Evolutionary conservation across 2,797 vertebrate species (phyloP).

Genomic region (Sciurus carolinensis): DNA sequence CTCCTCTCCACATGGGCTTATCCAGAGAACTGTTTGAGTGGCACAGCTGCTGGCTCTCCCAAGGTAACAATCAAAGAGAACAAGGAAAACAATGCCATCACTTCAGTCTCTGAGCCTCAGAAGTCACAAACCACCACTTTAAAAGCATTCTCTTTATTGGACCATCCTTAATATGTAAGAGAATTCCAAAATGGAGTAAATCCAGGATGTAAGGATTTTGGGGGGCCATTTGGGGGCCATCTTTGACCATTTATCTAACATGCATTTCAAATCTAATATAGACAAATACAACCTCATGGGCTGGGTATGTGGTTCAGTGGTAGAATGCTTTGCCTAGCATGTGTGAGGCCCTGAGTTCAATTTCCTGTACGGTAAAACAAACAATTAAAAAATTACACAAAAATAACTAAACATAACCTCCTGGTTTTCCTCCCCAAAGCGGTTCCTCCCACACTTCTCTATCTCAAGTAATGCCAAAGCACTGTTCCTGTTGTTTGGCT

Average conservation of each 20-base stretch:
- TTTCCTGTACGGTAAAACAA: no score
- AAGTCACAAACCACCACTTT: neutral
- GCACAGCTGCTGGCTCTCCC: neutral
- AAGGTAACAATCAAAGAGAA: neutral
- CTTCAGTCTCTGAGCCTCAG: neutral
- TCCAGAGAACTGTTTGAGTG: neutral
- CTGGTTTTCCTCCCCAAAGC: neutral
- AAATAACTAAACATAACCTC: no score
- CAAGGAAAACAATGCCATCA: neutral
- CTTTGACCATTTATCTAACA: neutral
- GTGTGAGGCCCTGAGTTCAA: no score
- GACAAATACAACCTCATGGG: neutral
- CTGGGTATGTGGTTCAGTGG: no score
- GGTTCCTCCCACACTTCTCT: neutral
- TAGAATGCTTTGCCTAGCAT: no score
- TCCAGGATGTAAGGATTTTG: neutral
- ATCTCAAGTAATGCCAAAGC: neutral
- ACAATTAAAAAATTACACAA: no score
- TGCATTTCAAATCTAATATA: neutral
- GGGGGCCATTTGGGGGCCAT: neutral
- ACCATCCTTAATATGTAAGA: neutral
- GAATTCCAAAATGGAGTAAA: neutral
- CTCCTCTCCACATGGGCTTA: neutral
- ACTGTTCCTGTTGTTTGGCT: neutral
- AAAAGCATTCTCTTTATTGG: neutral